Percentiles rank a stretch among this genome's conserved stretches.
Conservation (phyloP, 2,113 vertebrate species). For the Tupaia chinensis region DNA sequence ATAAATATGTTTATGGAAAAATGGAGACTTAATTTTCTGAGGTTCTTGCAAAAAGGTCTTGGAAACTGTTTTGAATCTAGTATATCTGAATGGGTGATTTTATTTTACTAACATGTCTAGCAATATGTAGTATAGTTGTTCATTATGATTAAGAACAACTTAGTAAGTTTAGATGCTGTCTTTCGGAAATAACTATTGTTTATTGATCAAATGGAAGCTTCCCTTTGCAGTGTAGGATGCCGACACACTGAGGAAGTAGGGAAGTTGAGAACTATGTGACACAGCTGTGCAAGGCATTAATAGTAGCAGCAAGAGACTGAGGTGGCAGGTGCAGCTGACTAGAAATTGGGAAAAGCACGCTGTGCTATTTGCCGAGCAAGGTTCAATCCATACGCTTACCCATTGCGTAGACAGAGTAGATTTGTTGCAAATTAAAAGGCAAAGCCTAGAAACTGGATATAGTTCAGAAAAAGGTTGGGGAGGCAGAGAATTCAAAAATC, state of each 20-base stretch:
- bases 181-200: conserved; percentile 32
- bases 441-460: conserved; percentile 11
- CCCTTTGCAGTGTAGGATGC: neutral
- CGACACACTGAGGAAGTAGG: neutral
- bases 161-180: neutral
- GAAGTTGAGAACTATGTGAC: neutral
- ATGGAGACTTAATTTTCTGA: neutral
- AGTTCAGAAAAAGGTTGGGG: conserved; percentile 1
- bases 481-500: neutral
- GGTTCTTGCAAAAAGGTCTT: neutral
- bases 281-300: neutral
- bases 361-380: conserved; percentile 44
- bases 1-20: neutral
- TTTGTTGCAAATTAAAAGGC: conserved; percentile 47
- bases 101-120: neutral
- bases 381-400: neutral
- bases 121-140: neutral
- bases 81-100: neutral
- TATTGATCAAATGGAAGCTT: neutral
- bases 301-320: neutral
- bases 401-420: conserved; percentile 30
- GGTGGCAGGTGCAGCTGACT: conserved; percentile 45
- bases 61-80: neutral
- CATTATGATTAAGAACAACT: neutral
- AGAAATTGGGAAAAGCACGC: conserved; percentile 32